Conservation (phyloP, 2,888 invertebrate species). For the Scaptomyza parva region DNA sequence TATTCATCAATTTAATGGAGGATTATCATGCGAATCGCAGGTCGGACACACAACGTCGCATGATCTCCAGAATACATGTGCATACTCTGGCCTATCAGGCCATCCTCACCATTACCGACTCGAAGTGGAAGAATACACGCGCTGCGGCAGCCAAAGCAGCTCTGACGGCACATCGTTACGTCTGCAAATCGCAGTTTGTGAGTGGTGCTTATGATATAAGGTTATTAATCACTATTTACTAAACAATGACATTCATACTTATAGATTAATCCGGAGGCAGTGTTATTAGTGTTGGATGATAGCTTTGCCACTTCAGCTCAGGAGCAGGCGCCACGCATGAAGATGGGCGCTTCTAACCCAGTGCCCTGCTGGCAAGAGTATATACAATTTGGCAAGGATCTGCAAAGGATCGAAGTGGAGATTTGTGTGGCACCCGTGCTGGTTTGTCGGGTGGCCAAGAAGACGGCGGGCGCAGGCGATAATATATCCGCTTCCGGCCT, state of each 20-base stretch:
- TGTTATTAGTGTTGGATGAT: constrained; percentile 90
- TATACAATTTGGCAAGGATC: constrained; percentile 74
- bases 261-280: constrained; percentile 84
- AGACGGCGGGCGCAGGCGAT: constrained; percentile 95
- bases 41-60: constrained; percentile 84
- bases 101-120: constrained; percentile 89
- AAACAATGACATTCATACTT: constrained; percentile 2
- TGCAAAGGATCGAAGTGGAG: constrained; percentile 83
- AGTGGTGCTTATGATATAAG: constrained; percentile 11
- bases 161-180: constrained; percentile 92
- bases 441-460: constrained; percentile 91
- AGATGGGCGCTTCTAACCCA: constrained; percentile 89
- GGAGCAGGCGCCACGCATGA: constrained; percentile 86
- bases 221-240: neutral
- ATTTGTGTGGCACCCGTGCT: constrained; percentile 94
- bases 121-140: constrained; percentile 91
- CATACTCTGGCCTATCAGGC: constrained; percentile 95
- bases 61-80: constrained; percentile 91
- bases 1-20: constrained; percentile 85
- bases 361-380: constrained; percentile 93
- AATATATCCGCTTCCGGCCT: constrained; percentile 96
- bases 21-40: constrained; percentile 62
- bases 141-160: constrained; percentile 94
- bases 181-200: constrained; percentile 88
- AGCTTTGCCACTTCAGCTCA: constrained; percentile 91